Base-by-base conservation (phyloP, 1,140 invertebrate genomes). In the Formica selysi region DNA sequence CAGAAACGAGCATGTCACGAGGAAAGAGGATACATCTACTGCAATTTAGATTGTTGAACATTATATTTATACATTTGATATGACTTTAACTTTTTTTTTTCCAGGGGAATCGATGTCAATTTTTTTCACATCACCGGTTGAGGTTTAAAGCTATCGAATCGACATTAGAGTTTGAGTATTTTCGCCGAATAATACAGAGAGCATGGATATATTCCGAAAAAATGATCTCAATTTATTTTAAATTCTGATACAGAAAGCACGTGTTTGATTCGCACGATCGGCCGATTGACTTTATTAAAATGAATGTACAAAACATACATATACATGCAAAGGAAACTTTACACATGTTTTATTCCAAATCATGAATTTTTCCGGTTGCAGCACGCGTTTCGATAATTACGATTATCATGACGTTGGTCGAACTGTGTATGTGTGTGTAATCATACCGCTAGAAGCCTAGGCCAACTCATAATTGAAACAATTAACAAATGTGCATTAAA, bases 401-500 rank as follows among this genome's bases (percentile, higher is more conserved):
- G 29, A 79, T 70, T 70, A 54, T 26, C 65, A 22, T 16, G n/a
- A 54, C 13, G 11, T 44, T 38, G 10, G 48, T 6, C 61, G 36
- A 16, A 51, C 6, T 57, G 48, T 48, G 3, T 41, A 10, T 48
- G 44, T 57, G 13, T 48, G 44, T 48, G 44, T 48, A 16, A 48
- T 16, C 13, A 4, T 48, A 13, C 22, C 29, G 32, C 19, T 38
- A 22, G n/a, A 57, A 16, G 7, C 6, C 62, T 54, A 38, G 64
- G 5, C 76, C 16, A 79, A 67, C 41, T 67, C 36, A 51, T 70
- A 70, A 80, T 70, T 80, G 76, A 65, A 70, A 32, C 32, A 32
- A 32, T 32, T 32, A 32, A 29, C 26, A 29, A 32, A 32, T 32
- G 3, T 32, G 32, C 32, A 3, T 3, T 32, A 32, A 32, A 32